Percentiles rank a stretch among this genome's conserved stretches.
Conservation (phyloP, 2,888 invertebrate genomes). For the Lithophane semibrunnea region DNA sequence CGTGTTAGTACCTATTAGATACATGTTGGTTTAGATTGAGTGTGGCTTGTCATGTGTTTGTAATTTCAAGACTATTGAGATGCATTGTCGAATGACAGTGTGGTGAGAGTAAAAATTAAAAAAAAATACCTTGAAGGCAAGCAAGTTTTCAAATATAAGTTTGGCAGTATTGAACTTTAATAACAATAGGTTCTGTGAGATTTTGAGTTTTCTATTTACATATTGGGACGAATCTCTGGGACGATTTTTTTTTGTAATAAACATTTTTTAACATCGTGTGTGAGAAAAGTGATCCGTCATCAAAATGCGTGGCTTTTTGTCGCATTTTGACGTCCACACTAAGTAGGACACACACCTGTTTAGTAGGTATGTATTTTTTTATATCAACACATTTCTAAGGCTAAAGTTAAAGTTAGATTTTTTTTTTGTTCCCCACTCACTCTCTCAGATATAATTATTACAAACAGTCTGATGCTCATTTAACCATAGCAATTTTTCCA, state of each 20-base stretch:
- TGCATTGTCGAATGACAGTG: not conserved
- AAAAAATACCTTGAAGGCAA: too few relatives aligned
- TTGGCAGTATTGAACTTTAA: too few relatives aligned
- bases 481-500: not conserved
- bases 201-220: too few relatives aligned
- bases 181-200: too few relatives aligned
- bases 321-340: not conserved
- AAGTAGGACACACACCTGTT: not conserved
- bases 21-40: constrained; percentile 9
- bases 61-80: constrained; percentile 22
- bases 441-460: too few relatives aligned
- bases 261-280: too few relatives aligned
- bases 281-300: not conserved
- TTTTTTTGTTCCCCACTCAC: not conserved
- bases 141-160: too few relatives aligned
- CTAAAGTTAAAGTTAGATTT: too few relatives aligned
- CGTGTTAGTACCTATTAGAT: constrained; percentile 3
- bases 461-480: not conserved
- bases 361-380: not conserved
- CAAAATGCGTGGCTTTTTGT: not conserved
- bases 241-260: too few relatives aligned
- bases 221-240: too few relatives aligned
- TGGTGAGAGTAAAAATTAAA: too few relatives aligned
- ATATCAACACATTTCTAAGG: not conserved
- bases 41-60: not conserved